Percentiles rank a stretch among this genome's conserved stretches.
Conservation (phyloP, 2,797 vertebrate genomes). For the Allobates femoralis region DNA sequence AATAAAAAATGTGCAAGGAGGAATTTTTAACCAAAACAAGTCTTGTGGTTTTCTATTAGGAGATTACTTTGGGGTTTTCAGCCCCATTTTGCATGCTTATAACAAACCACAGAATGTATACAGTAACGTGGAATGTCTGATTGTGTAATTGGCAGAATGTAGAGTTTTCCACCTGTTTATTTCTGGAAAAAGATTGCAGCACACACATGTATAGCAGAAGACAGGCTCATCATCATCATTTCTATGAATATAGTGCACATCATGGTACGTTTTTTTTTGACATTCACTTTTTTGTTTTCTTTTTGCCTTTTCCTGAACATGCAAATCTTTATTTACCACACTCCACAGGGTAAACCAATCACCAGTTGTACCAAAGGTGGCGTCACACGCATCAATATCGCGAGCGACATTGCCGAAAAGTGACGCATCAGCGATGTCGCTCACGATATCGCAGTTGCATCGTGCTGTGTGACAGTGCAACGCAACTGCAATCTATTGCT, state of each 20-base stretch:
- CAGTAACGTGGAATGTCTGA: background rate
- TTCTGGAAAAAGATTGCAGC: background rate
- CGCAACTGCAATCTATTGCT: no score
- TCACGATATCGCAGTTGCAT: no score
- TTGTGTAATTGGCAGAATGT: background rate
- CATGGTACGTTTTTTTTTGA: background rate
- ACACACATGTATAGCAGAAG: background rate
- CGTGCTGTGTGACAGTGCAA: no score
- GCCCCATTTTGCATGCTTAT: constrained; percentile 27
- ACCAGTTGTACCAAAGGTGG: background rate
- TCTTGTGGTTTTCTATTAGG: background rate
- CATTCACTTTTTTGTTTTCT: background rate
- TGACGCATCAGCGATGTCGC: no score
- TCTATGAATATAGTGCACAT: background rate
- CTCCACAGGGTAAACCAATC: background rate
- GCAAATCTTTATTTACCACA: background rate
- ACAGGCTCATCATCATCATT: background rate
- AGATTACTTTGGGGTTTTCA: constrained; percentile 7
- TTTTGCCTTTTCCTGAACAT: constrained; percentile 13
- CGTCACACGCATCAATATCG: no score
- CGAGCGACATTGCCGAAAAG: no score
- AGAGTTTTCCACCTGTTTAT: background rate
- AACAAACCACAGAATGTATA: constrained; percentile 31
- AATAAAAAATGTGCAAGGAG: background rate
- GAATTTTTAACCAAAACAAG: constrained; percentile 31